Percentiles rank a stretch among this genome's conserved stretches.
These are phyloP conservation scores for Apamea monoglypha DNA, from an alignment of 2,888 invertebrate genomes.

Conservation along the genomic window DNA sequence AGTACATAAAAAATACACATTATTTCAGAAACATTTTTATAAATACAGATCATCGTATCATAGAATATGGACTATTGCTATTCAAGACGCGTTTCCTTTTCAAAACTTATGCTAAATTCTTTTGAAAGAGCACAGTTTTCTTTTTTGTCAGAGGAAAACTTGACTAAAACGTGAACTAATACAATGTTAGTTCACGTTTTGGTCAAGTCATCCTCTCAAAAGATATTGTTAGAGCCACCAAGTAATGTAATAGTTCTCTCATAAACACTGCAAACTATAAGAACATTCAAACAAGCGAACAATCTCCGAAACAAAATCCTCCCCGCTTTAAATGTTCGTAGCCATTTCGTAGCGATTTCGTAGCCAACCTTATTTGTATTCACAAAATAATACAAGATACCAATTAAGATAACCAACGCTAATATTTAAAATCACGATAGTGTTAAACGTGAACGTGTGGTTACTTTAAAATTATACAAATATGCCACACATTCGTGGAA, in stretches of 20 bases:
- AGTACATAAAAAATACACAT: neutral
- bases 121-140: neutral
- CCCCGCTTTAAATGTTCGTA: conserved; percentile 27
- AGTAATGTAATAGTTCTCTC: conserved; percentile 8
- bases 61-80: neutral
- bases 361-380: conserved; percentile 40
- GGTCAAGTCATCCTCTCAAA: neutral
- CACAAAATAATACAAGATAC: conserved; percentile 31
- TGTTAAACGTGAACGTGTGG: conserved; percentile 51
- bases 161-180: neutral
- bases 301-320: conserved; percentile 6
- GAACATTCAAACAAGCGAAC: conserved; percentile 12
- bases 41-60: neutral
- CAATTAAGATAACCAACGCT: conserved; percentile 39
- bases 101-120: neutral
- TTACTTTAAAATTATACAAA: conserved; percentile 73
- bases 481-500: conserved; percentile 61
- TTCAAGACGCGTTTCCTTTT: neutral
- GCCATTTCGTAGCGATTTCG: conserved; percentile 18
- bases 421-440: conserved; percentile 51
- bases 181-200: neutral
- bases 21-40: neutral
- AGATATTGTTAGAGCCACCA: neutral
- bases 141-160: neutral
- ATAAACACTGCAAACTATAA: conserved; percentile 14